These are phyloP conservation scores for Hyppa rectilinea DNA, from an alignment of 2,888 invertebrate genomes.

Conservation along the genomic window DNA sequence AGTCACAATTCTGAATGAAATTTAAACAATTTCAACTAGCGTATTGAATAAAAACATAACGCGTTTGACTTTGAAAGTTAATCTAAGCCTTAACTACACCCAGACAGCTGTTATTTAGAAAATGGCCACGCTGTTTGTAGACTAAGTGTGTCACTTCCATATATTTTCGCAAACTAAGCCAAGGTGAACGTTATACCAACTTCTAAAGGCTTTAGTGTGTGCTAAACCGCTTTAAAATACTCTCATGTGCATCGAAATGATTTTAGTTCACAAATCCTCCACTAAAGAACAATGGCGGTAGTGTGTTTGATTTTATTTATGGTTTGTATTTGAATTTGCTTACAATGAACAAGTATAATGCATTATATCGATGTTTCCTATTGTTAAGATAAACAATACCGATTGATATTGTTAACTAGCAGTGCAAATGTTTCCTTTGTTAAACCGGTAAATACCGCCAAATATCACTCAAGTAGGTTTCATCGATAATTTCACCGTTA, in stretches of 20 bases:
- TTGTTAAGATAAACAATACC: slow-evolving; percentile 27
- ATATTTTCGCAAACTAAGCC: slow-evolving; percentile 53
- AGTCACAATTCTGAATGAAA: slow-evolving; percentile 28
- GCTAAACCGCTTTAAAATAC: slow-evolving; percentile 24
- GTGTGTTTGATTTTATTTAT: slow-evolving; percentile 18
- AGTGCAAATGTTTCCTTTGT: slow-evolving; percentile 14
- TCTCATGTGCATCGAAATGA: slow-evolving; percentile 17
- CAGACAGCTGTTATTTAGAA: slow-evolving; percentile 58
- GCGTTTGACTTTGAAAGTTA: slow-evolving; percentile 12
- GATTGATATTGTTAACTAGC: background rate
- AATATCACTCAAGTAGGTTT: slow-evolving; percentile 17
- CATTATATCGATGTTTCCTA: slow-evolving; percentile 15
- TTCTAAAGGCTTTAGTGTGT: slow-evolving; percentile 36
- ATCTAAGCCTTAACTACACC: background rate
- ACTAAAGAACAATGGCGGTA: slow-evolving; percentile 50
- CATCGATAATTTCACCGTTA: slow-evolving; percentile 45
- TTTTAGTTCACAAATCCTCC: slow-evolving; percentile 50
- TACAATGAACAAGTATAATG: slow-evolving; percentile 40
- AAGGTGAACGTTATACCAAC: slow-evolving; percentile 46
- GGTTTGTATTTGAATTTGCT: slow-evolving; percentile 36
- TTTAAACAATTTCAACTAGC: slow-evolving; percentile 11
- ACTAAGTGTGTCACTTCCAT: slow-evolving; percentile 53
- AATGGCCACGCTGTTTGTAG: slow-evolving; percentile 46
- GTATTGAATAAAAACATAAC: slow-evolving; percentile 28
- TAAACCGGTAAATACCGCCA: slow-evolving; percentile 14